Evolutionary conservation across 2,797 vertebrate species (phyloP).

Genomic region (Tolypeutes matacus): DNA sequence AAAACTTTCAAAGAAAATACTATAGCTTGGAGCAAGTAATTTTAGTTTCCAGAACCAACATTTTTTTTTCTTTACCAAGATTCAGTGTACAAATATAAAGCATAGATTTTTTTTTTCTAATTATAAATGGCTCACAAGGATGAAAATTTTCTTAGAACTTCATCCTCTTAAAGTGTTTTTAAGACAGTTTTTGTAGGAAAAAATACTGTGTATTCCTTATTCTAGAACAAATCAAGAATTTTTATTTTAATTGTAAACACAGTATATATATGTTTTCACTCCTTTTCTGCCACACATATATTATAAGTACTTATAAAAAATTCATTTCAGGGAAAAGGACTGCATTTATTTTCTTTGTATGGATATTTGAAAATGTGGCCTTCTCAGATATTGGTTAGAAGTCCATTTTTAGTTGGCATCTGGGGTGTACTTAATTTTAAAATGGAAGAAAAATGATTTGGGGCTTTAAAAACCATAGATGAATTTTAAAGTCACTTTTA

Average conservation of each 20-base stretch:
- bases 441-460: conserved; percentile 38
- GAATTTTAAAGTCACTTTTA: conserved; percentile 45
- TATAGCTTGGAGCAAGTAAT: conserved; percentile 22
- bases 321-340: neutral
- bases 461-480: conserved; percentile 5
- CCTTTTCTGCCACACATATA: conserved; percentile 16
- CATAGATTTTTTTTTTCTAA: neutral
- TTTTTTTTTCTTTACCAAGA: conserved; percentile 14
- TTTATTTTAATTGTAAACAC: conserved; percentile 23
- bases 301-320: neutral
- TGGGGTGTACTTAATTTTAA: conserved; percentile 4
- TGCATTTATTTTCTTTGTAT: neutral
- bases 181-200: neutral
- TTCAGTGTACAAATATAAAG: conserved; percentile 19
- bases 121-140: neutral
- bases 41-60: neutral
- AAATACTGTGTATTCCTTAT: neutral
- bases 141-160: conserved; percentile 39
- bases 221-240: neutral
- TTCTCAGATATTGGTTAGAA: neutral
- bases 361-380: conserved; percentile 19
- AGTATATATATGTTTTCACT: neutral
- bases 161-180: conserved; percentile 17
- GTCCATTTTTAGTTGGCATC: neutral
- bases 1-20: conserved; percentile 43